Evolutionary conservation across 2,797 vertebrate species (phyloP), one percentile per base, ranked within the genome.

Genomic region (Cottoperca gobio): DNA sequence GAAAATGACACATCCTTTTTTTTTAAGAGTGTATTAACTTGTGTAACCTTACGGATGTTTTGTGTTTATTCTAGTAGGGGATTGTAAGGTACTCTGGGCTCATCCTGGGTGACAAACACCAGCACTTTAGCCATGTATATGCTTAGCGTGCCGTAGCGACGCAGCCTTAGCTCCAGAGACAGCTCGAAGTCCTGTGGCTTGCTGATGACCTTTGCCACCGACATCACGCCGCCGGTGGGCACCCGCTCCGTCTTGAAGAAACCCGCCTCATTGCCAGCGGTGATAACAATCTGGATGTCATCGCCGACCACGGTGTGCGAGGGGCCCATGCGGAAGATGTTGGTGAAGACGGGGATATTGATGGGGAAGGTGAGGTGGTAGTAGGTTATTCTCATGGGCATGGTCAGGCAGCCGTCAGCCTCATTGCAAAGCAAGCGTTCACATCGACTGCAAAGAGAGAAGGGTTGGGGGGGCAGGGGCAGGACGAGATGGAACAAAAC

Each of bases 351-450:
- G 78, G 96, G 97, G 83, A 98, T 96, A 96, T 97, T 97, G 97
- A 96, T 97, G 79, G 98, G 97, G 94, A 99, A 98, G 94, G 97
- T 98, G 95, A 99, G 96, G 92, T 97, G 94, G 96, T 99, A 97
- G 96, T 96, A 95, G 94, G 97, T 98, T 96, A 99, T 98, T 97
- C 98, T 96, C 96, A 98, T 87, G 88, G 98, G 98, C 95, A 96
- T 95, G 94, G 92, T 92, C 95, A 95, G 96, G 95, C 98, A 99
- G 93, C 98, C 96, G 83, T 91, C 88, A 96, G 93, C 96, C 87
- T 97, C 97, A 96, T 96, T 96, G 96, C 98, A 99, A 96, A 97
- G 95, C 97, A 99, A 97, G 95, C 97, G 98, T 93, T 99, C 98
- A 48, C 98, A 99, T 96, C 97, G 97, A 95, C 98, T 99, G 97